Base-by-base conservation (phyloP, 2,888 invertebrate genomes). In the Hymenopus coronatus region DNA sequence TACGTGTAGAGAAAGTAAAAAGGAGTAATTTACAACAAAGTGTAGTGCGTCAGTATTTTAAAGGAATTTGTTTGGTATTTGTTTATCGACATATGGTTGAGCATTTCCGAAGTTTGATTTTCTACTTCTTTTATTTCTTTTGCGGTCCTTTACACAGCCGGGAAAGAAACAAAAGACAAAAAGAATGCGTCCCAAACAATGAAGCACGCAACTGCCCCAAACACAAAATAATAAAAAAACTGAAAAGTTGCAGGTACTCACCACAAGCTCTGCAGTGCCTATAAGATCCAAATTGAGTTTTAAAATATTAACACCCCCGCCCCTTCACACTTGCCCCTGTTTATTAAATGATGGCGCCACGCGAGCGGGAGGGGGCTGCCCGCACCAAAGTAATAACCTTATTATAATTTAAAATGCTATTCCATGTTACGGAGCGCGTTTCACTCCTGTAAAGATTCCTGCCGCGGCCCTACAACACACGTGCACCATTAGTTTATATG, bases 321-420 rank as follows among this genome's bases (percentile, higher is more conserved):
- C 89, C 87, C 84, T 90, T 90, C 89, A 88, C 89, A 90, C 89
- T 90, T 90, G 89, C 54, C 86, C 85, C 89, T 90, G 90, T 88
- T 90, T 90, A 90, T 90, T 90, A 90, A 90, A 90, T 90, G 90
- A 90, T 90, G 88, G 89, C 88, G 88, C 25, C 28, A n/a, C 15
- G 14, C 28, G 82, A 33, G 82, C n/a, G 15, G 30, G 82, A 14
- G 15, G n/a, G 87, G 88, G 82, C 54, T 87, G 46, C 46, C 81
- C 46, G 15, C 84, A 82, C 88, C 87, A 82, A 90, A 89, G 88
- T 90, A 90, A 90, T 90, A 90, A 90, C 90, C 90, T 90, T 90
- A 90, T 90, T 90, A 90, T 90, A 90, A 90, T 90, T 90, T 90
- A 90, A 90, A 90, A 90, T 90, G 90, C 89, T 89, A 90, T 90